Evolutionary conservation across 2,888 invertebrate species (phyloP).

Genomic region (Phorcus lineatus): DNA sequence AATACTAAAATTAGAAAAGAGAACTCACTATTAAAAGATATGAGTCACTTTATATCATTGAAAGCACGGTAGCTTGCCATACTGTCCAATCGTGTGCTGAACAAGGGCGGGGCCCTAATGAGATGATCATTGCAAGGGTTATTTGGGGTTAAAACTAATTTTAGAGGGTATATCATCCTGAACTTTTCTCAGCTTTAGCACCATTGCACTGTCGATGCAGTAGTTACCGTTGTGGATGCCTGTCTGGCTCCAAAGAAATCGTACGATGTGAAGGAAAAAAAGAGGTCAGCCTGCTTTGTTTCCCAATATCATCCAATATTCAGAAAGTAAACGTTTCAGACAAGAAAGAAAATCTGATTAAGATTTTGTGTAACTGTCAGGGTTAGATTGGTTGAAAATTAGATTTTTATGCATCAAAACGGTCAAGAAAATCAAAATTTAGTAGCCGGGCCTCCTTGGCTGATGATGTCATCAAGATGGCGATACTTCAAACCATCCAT

Average conservation of each 20-base stretch:
- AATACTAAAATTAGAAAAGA: background rate
- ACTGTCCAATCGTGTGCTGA: background rate
- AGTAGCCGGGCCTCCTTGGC: conserved; percentile 22
- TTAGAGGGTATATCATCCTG: too few relatives aligned
- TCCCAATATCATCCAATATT: background rate
- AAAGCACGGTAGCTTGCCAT: background rate
- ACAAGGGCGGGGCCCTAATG: conserved; percentile 27
- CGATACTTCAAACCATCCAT: conserved; percentile 35
- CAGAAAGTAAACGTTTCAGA: too few relatives aligned
- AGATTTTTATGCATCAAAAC: too few relatives aligned
- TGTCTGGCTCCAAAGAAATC: background rate
- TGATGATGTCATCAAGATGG: conserved; percentile 59
- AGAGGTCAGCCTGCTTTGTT: background rate
- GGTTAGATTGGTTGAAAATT: too few relatives aligned
- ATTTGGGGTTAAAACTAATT: too few relatives aligned
- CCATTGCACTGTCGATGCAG: too few relatives aligned
- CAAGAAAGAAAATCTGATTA: too few relatives aligned
- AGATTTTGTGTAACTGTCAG: too few relatives aligned
- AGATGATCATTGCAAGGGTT: background rate
- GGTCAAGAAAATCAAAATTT: background rate
- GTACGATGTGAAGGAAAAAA: background rate
- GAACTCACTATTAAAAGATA: background rate
- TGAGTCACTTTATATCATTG: background rate
- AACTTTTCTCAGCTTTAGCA: too few relatives aligned
- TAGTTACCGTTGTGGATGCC: too few relatives aligned